phyloP scores from a whole-genome alignment of 1,140 invertebrate genomes.

The Zaprionus capensis region DNA sequence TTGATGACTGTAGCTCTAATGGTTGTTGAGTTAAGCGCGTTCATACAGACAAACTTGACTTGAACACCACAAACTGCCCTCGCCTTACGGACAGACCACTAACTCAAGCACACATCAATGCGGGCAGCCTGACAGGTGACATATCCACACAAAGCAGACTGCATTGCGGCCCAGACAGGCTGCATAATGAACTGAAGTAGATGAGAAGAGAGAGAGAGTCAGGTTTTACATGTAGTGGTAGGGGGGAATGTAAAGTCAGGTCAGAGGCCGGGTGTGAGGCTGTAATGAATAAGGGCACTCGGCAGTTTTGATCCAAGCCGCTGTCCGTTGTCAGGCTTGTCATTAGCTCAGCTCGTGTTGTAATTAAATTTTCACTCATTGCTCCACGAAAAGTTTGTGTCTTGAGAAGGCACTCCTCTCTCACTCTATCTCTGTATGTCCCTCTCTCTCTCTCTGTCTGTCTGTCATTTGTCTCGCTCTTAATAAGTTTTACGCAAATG shows the following conservation, averaged over 20 bases:
- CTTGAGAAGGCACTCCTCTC: slow-evolving; percentile 2
- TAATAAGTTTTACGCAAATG: slow-evolving; percentile 72
- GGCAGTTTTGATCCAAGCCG: slow-evolving; percentile 14
- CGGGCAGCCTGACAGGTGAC: slow-evolving; percentile 51
- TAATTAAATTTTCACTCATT: slow-evolving; percentile 45
- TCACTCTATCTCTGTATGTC: not conserved
- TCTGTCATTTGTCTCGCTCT: not conserved
- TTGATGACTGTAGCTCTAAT: not conserved
- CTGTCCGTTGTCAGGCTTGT: slow-evolving; percentile 27
- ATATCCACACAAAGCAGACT: slow-evolving; percentile 36
- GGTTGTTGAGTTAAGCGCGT: not conserved
- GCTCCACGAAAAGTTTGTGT: slow-evolving; percentile 23
- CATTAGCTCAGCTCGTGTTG: slow-evolving; percentile 25
- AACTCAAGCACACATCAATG: slow-evolving; percentile 57
- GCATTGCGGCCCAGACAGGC: slow-evolving; percentile 54
- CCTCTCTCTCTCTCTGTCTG: not conserved
- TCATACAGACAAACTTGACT: not conserved
- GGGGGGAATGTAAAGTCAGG: not conserved
- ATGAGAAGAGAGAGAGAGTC: not conserved
- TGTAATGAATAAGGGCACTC: slow-evolving; percentile 29
- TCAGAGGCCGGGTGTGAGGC: not conserved
- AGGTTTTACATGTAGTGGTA: not conserved
- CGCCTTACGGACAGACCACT: slow-evolving; percentile 5
- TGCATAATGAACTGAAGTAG: slow-evolving; percentile 48
- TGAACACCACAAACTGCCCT: not conserved